Base-by-base conservation (phyloP, 2,113 vertebrate genomes). In the Bufo gargarizans region DNA sequence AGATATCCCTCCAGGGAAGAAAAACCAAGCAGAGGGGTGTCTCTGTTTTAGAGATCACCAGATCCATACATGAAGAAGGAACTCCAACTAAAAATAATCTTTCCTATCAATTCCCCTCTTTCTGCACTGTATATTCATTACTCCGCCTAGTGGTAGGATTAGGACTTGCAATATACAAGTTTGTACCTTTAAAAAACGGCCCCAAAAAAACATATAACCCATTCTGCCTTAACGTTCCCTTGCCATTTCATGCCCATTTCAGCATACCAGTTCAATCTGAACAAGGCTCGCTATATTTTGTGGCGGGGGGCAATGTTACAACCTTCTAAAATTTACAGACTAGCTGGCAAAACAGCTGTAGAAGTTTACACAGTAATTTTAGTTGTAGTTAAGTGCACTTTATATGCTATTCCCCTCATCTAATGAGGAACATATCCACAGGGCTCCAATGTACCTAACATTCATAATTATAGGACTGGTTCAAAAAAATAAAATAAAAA, bases 301-400 rank as follows among this genome's bases (percentile, higher is more conserved):
- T 56, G 55, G 9, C 33, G 65, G 43, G 11, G 10, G 63, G 59
- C 59, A 63, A 61, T 82, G 43, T 19, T 49, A 50, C 45, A 77
- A 55, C 72, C 71, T 61, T 6, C 16, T 84, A 56, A 84, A 74
- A 84, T 50, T 77, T 85, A 45, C 55, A 76, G 50, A 76, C 22
- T 61, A 72, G 43, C 65, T 58, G 47, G 63, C 65, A 50, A 16
- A 81, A 58, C 33, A 33, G 49, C 86, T 81, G 53, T 20, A 69
- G 33, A 71, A 50, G 33, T 76, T 88, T 55, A 82, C 55, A 61
- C 81, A 83, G 80, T 88, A 83, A 83, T 88, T 88, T 11, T 58
- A 83, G 86, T 88, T 88, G 79, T 53, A 74, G 86, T 77, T 82
- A 83, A 88, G 86, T 88, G 86, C 77, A 43, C 85, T 86, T 79